Conservation (phyloP, 2,797 vertebrate species). For the Helarctos malayanus region DNA sequence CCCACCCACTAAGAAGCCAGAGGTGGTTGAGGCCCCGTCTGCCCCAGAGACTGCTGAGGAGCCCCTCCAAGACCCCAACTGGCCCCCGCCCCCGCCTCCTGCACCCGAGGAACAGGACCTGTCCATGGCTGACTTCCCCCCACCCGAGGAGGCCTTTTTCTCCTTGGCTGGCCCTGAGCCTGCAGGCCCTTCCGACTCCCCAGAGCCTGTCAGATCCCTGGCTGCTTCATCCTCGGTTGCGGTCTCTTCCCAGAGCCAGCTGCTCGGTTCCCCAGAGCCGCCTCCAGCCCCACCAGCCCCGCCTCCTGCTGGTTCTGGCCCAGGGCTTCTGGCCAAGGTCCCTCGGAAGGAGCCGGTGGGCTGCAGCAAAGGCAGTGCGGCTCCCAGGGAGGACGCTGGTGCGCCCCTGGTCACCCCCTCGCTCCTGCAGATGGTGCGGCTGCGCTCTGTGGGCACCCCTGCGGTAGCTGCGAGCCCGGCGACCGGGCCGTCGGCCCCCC, state of each 20-base stretch:
- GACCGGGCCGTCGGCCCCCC: slow-evolving; percentile 55
- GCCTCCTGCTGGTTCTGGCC: slow-evolving; percentile 67
- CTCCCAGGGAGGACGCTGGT: slow-evolving; percentile 94
- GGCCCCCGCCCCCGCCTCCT: slow-evolving; percentile 96
- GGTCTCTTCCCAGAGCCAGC: slow-evolving; percentile 48
- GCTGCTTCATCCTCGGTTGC: not conserved
- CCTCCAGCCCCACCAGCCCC: slow-evolving; percentile 68
- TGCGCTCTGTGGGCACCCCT: slow-evolving; percentile 91
- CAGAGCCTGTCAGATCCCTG: not conserved
- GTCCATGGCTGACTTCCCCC: slow-evolving; percentile 93
- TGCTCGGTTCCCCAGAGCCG: not conserved
- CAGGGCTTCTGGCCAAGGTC: slow-evolving; percentile 59
- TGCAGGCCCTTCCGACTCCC: not conserved
- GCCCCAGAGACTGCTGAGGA: slow-evolving; percentile 77
- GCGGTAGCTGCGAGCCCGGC: slow-evolving; percentile 77
- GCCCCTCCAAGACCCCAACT: slow-evolving; percentile 87
- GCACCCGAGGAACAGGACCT: slow-evolving; percentile 91
- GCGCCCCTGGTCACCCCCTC: slow-evolving; percentile 97
- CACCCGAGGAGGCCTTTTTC: slow-evolving; percentile 93
- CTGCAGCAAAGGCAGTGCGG: slow-evolving; percentile 90
- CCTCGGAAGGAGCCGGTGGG: slow-evolving; percentile 89
- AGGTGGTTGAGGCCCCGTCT: slow-evolving; percentile 76
- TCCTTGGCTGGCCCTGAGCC: slow-evolving; percentile 83
- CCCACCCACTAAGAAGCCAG: slow-evolving; percentile 91
- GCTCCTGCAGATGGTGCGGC: slow-evolving; percentile 97